Base-by-base conservation (phyloP, 2,888 invertebrate genomes). In the Pyrgus malvae region DNA sequence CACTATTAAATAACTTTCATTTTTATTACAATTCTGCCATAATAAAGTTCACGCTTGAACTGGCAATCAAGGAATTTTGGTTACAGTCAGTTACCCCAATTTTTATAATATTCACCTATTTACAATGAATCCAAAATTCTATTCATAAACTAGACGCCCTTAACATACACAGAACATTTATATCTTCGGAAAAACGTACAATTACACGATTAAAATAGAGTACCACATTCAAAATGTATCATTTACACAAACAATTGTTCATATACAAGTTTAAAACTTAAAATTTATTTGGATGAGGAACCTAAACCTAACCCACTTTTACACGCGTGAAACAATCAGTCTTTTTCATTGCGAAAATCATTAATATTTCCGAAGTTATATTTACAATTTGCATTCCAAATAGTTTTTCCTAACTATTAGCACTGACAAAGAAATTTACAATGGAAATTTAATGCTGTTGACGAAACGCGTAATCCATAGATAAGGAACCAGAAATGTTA, bases 281-380 rank as follows among this genome's bases (percentile, higher is more conserved):
- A 84, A n/a, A 80, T 74, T 77, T 80, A 79, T 69, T 75, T 70
- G 67, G 75, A 76, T 78, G 77, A 76, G 72, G 74, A 80, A 81
- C 74, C 79, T 84, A 86, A 79, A 78, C 66, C 79, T 85, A 80
- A 69, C 78, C 77, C 85, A 80, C 79, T 76, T 70, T n/a, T 72
- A 79, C 86, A 82, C 75, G 80, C 83, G 76, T 78, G 84, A 85
- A 83, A 69, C 86, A 80, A 83, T 89, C 89, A 89, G 89, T 89
- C 89, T 89, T 89, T 85, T 53, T 89, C 86, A 80, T 87, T 87
- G 84, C 86, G 77, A 84, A 86, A 86, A 86, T 88, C 85, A 84
- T 82, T 75, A 80, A 53, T 85, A 83, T 82, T 77, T 68, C 75
- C 71, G 68, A 70, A 48, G 35, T 51, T n/a, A 27, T 51, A 53